Base-by-base conservation (phyloP, 2,888 invertebrate species). In the Pristionchus exspectatus region DNA sequence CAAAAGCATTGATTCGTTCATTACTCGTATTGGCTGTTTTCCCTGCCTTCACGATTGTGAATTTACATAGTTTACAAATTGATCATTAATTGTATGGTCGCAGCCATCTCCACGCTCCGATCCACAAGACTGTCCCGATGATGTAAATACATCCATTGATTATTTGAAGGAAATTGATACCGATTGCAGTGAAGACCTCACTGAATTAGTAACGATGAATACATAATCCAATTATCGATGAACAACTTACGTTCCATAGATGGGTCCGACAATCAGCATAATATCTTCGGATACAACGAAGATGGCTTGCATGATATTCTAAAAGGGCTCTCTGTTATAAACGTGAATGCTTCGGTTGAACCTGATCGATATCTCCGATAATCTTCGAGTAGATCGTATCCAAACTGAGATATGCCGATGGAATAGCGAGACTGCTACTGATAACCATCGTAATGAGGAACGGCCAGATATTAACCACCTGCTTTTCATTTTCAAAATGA, bases 341-440 rank as follows among this genome's bases (percentile, higher is more conserved):
- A 5, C 16, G 21, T 0, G 7, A 77, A 0, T 44, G 21, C 24
- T 44, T 38, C n/a, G 18, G 18, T 16, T 21, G 2, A 24, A 77
- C 77, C 77, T 77, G 77, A 44, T 77, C 77, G n/a, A 77, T 77
- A 21, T 77, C 44, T 44, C 77, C 77, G 21, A 77, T 77, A 1
- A 77, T 77, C 77, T 77, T 77, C 5, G 77, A 77, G n/a, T 77
- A 77, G n/a, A 77, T 77, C 12, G 77, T 77, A 77, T 77, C 77
- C 24, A 77, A 44, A 44, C 77, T 77, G 21, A 77, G 44, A 44
- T 24, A 21, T 0, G 77, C 44, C 0, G 77, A 44, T 9, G 77
- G 77, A 44, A 77, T 77, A 7, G 77, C 77, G 3, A 77, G 12
- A 21, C 24, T n/a, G n/a, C 44, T 77, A 9, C 21, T 44, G 44